Conservation (phyloP, 2,888 invertebrate genomes). For the Pycnomerus fuliginosus region DNA sequence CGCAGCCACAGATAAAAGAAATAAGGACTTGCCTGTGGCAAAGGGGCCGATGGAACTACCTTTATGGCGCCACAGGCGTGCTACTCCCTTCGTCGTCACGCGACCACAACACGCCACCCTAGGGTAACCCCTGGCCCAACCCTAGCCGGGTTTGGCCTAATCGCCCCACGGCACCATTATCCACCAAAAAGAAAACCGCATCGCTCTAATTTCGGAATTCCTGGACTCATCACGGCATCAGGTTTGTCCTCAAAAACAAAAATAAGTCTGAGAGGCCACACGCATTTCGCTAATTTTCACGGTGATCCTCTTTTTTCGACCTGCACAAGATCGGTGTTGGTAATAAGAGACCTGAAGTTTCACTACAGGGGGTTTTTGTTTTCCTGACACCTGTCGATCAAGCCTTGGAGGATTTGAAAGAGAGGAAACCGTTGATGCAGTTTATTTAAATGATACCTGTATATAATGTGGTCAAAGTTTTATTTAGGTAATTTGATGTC, state of each 20-base stretch:
- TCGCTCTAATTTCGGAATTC: too few relatives aligned
- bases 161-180: slow-evolving; percentile 22
- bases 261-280: too few relatives aligned
- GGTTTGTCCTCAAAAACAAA: too few relatives aligned
- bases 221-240: too few relatives aligned
- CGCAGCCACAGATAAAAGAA: too few relatives aligned
- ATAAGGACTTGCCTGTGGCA: slow-evolving; percentile 6
- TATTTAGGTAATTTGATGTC: too few relatives aligned
- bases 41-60: slow-evolving; percentile 20
- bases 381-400: slow-evolving; percentile 29
- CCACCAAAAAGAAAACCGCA: slow-evolving; percentile 17
- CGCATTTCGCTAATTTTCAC: slow-evolving; percentile 20
- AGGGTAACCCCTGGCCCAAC: too few relatives aligned
- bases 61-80: slow-evolving; percentile 40
- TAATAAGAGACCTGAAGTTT: slow-evolving; percentile 22
- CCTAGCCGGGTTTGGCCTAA: slow-evolving; percentile 7
- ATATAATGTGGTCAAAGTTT: too few relatives aligned
- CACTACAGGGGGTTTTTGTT: slow-evolving; percentile 14
- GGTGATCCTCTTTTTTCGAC: slow-evolving; percentile 12
- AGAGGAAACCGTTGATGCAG: too few relatives aligned
- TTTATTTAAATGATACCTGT: too few relatives aligned
- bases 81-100: slow-evolving; percentile 39
- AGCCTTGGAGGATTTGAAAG: too few relatives aligned
- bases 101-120: slow-evolving; percentile 33
- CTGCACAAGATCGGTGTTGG: slow-evolving; percentile 18